These are phyloP conservation scores for Sitobion miscanthi DNA, from an alignment of 1,140 invertebrate genomes.

Conservation along the genomic window DNA sequence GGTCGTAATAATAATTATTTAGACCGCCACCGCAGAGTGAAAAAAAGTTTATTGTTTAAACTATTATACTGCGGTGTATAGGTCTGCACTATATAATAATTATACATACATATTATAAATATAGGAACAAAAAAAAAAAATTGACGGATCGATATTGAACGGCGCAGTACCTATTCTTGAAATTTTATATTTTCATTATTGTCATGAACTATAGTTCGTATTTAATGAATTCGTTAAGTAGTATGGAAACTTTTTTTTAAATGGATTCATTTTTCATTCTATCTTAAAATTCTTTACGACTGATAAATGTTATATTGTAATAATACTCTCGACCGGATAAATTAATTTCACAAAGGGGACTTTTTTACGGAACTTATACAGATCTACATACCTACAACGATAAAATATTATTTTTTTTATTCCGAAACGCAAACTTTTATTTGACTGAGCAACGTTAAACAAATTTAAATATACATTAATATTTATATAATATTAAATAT, in stretches of 20 bases:
- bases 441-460: neutral
- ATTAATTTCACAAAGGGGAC: neutral
- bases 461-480: neutral
- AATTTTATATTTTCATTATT: neutral
- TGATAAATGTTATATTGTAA: neutral
- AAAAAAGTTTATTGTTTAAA: constrained; percentile 27
- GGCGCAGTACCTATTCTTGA: neutral
- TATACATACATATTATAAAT: neutral
- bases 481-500: constrained; percentile 15
- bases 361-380: neutral
- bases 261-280: neutral
- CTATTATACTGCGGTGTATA: neutral
- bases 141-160: neutral
- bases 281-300: neutral
- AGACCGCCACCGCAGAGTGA: neutral
- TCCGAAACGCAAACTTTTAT: neutral
- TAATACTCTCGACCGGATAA: neutral
- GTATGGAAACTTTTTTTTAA: constrained; percentile 11
- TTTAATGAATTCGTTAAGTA: constrained; percentile 22
- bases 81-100: neutral
- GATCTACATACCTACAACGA: neutral
- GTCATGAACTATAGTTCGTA: neutral
- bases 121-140: neutral
- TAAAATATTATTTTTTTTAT: neutral
- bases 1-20: constrained; percentile 4